phyloP scores from a whole-genome alignment of 2,113 vertebrate species.

The Puffinus mauretanicus region DNA sequence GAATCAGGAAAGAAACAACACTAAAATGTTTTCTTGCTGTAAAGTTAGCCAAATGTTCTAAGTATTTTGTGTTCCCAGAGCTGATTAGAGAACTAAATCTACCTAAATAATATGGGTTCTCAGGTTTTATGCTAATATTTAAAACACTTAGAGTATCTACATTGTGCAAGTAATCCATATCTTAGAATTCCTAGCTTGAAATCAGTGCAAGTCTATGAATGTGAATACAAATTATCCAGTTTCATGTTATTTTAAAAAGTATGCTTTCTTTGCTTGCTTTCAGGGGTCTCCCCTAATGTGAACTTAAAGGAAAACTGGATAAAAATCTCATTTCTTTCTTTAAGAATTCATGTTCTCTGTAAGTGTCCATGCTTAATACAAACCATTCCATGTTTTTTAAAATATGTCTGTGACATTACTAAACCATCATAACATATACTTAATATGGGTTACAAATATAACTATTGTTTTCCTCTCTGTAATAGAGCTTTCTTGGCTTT shows the following conservation, averaged over 20 bases:
- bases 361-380: constrained; percentile 47
- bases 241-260: neutral
- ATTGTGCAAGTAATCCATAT: neutral
- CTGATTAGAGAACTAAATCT: neutral
- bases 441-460: constrained; percentile 69
- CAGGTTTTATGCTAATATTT: neutral
- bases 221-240: neutral
- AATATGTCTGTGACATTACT: constrained; percentile 47
- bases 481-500: constrained; percentile 67
- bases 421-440: constrained; percentile 12
- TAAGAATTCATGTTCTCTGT: constrained; percentile 39
- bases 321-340: constrained; percentile 6
- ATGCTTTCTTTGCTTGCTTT: neutral
- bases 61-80: neutral
- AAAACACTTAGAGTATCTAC: neutral
- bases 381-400: constrained; percentile 55
- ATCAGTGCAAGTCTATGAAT: neutral
- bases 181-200: neutral
- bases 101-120: neutral
- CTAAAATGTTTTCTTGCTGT: neutral
- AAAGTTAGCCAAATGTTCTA: neutral
- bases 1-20: neutral
- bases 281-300: neutral
- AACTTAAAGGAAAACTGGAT: constrained; percentile 10
- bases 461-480: constrained; percentile 69